A percentile compares a stretch with the other conserved stretches of the same genome.
Conservation (phyloP, 2,797 vertebrate species). For the Thalassophryne amazonica region DNA sequence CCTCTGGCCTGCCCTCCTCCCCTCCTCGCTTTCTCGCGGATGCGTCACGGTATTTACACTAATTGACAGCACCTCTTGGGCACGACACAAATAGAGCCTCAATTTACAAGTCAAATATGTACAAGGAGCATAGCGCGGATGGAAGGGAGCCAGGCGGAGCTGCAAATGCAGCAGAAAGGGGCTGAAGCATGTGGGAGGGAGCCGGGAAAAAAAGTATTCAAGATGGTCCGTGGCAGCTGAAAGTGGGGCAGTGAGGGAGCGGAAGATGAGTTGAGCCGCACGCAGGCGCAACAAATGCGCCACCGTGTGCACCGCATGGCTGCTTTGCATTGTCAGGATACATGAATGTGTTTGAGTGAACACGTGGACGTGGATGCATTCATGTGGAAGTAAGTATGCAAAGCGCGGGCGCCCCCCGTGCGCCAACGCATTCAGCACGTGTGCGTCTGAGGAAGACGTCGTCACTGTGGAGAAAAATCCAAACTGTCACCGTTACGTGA, state of each 20-base stretch:
- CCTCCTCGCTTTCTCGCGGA: constrained; percentile 9
- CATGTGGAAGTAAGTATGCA: not conserved
- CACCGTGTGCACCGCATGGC: not conserved
- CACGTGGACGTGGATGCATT: not conserved
- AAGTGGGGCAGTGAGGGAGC: constrained; percentile 9
- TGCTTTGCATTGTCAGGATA: not conserved
- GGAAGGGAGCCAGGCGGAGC: constrained; percentile 34
- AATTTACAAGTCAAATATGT: constrained; percentile 75
- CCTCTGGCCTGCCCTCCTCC: not conserved
- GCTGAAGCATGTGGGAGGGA: not conserved
- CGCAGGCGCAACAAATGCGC: not conserved
- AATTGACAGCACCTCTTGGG: constrained; percentile 69
- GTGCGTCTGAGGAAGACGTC: not conserved
- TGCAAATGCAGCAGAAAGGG: constrained; percentile 9
- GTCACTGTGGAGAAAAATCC: constrained; percentile 19
- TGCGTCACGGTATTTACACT: constrained; percentile 54
- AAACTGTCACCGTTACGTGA: too few species aligned
- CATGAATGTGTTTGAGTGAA: constrained; percentile 4
- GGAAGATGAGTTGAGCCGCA: not conserved
- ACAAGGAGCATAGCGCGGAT: constrained; percentile 37
- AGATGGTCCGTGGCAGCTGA: constrained; percentile 5
- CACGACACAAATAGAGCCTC: constrained; percentile 68
- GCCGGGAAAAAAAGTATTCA: constrained; percentile 4
- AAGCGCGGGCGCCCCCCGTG: too few species aligned
- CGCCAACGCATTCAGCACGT: too few species aligned